A percentile compares a stretch with the other conserved stretches of the same genome.
These are phyloP conservation scores for Hylaeus volcanicus DNA, from an alignment of 1,140 invertebrate genomes.

Conservation along the genomic window DNA sequence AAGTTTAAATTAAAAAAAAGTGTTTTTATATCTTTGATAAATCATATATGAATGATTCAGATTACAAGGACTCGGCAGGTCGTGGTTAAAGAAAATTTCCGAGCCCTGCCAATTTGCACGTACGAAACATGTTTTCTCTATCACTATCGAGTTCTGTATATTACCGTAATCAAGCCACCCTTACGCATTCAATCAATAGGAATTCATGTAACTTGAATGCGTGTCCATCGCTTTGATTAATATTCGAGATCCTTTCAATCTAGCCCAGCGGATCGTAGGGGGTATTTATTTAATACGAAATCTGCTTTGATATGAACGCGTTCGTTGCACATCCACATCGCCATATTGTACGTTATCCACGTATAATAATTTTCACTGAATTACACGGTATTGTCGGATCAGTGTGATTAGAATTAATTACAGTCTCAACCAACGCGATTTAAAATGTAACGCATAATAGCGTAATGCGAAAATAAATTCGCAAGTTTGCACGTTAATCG, in stretches of 20 bases:
- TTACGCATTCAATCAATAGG: constrained; percentile 33
- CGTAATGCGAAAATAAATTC: background rate
- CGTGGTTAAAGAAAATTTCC: too few species aligned
- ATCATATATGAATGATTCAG: too few species aligned
- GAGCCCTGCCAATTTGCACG: constrained; percentile 17
- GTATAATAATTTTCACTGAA: constrained; percentile 14
- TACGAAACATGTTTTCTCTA: background rate
- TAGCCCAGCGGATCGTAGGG: too few species aligned
- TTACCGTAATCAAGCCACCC: constrained; percentile 42
- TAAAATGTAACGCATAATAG: background rate
- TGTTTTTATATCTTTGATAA: too few species aligned
- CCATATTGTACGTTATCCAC: background rate
- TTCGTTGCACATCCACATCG: background rate
- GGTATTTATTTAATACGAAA: background rate
- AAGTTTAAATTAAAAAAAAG: too few species aligned
- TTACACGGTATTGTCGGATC: background rate
- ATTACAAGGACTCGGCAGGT: too few species aligned
- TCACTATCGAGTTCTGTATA: background rate
- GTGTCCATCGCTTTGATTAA: constrained; percentile 34
- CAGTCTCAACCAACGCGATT: background rate
- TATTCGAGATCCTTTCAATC: constrained; percentile 10
- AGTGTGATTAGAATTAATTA: constrained; percentile 29
- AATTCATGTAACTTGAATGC: constrained; percentile 33
- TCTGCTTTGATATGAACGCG: background rate
- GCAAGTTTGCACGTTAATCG: background rate